These are phyloP conservation scores for Chondrosia reniformis DNA, from an alignment of 37 sponge, comb jelly and placozoan species.

Conservation along the genomic window DNA sequence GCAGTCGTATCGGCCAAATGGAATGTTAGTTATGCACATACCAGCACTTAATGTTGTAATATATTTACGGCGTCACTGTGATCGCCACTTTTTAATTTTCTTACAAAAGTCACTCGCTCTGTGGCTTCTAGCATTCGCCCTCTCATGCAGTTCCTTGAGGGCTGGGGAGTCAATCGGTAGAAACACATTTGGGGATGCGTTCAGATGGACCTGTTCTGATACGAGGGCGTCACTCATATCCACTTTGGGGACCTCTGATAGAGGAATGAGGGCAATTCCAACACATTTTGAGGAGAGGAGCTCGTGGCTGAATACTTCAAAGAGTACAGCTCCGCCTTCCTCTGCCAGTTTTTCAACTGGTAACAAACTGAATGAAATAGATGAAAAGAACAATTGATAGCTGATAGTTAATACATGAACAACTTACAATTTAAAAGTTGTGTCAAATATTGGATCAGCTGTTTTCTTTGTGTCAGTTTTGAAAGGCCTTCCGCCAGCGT, in stretches of 20 bases:
- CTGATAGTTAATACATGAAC: not conserved
- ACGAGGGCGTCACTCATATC: not conserved
- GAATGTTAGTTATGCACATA: too few species aligned
- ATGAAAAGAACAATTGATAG: not conserved
- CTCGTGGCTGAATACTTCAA: conserved; percentile 2
- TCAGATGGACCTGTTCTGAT: too few species aligned
- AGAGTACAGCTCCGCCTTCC: not conserved
- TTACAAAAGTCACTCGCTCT: not conserved
- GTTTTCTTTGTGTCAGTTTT: not conserved
- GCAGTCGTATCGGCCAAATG: too few species aligned
- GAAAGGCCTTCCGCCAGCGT: not conserved
- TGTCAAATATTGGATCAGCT: not conserved
- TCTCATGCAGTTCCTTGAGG: not conserved
- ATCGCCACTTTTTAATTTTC: not conserved
- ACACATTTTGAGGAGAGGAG: not conserved
- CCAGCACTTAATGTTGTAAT: too few species aligned
- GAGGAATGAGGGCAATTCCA: not conserved
- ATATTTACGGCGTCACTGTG: too few species aligned
- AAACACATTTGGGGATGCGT: too few species aligned
- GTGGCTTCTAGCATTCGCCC: not conserved
- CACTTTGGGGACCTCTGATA: not conserved
- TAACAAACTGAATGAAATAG: not conserved
- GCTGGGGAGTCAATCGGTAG: not conserved
- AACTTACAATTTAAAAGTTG: not conserved
- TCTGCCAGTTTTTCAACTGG: too few species aligned